Conservation (phyloP, 2,113 vertebrate species). For the Neomonachus schauinslandi region DNA sequence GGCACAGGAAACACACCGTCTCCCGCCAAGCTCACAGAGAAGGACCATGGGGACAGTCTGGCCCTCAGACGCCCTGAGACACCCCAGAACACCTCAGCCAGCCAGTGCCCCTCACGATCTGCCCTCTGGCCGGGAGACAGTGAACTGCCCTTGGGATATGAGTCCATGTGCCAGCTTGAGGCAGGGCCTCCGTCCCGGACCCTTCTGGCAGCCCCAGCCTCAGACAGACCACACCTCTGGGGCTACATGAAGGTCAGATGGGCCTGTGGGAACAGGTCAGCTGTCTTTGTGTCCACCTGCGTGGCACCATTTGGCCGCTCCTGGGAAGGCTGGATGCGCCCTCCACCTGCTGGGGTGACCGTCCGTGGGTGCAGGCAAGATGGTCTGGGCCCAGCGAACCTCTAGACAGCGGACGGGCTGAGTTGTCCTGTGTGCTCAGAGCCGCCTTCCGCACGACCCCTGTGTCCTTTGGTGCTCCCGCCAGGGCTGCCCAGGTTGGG, state of each 20-base stretch:
- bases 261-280: background rate
- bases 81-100: background rate
- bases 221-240: background rate
- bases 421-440: accelerated
- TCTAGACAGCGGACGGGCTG: background rate
- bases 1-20: background rate
- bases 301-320: background rate
- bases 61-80: background rate
- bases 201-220: background rate
- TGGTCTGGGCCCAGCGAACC: accelerated
- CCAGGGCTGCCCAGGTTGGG: no score
- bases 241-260: background rate
- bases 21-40: background rate
- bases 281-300: background rate
- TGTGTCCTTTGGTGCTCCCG: background rate
- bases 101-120: background rate
- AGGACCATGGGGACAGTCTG: background rate
- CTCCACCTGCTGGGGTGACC: background rate
- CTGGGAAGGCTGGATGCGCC: background rate
- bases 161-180: background rate
- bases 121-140: background rate
- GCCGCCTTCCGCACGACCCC: background rate
- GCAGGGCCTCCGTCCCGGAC: background rate
- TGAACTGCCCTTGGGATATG: background rate
- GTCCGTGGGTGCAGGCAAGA: accelerated